These are phyloP conservation scores for Lepidocyrtinus sp. DNA, from an alignment of 2,888 invertebrate genomes.

Conservation along the genomic window DNA sequence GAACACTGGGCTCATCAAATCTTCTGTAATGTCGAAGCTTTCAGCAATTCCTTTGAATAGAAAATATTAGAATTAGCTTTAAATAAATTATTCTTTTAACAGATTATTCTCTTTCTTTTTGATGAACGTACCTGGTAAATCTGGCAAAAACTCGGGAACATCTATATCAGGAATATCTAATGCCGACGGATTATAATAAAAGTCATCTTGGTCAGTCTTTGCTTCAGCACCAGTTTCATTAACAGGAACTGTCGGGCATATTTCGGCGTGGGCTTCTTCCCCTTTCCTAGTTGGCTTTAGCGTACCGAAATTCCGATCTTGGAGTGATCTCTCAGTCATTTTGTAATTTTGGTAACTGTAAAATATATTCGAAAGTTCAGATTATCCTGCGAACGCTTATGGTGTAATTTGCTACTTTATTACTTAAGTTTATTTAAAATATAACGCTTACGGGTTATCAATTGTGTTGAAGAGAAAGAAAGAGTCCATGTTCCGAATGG, in stretches of 20 bases:
- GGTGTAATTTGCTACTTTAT: background rate
- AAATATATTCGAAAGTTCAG: constrained; percentile 1
- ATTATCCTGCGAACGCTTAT: background rate
- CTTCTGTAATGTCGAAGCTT: constrained; percentile 55
- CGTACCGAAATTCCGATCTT: constrained; percentile 49
- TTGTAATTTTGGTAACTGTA: constrained; percentile 64
- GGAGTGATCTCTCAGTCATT: constrained; percentile 52
- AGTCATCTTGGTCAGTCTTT: constrained; percentile 64
- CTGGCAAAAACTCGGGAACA: constrained; percentile 67
- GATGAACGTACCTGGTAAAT: constrained; percentile 66
- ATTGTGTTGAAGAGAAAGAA: constrained; percentile 68
- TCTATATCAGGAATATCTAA: constrained; percentile 68
- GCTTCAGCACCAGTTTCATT: constrained; percentile 29
- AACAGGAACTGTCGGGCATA: constrained; percentile 28
- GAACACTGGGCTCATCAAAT: constrained; percentile 30
- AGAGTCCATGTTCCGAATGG: constrained; percentile 63
- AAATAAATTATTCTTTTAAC: too few relatives aligned
- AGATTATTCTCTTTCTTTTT: too few relatives aligned
- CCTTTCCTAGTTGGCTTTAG: constrained; percentile 49
- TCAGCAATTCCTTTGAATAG: constrained; percentile 63
- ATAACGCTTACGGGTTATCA: constrained; percentile 67
- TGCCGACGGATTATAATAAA: constrained; percentile 68
- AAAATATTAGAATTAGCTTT: background rate
- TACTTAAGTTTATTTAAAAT: background rate
- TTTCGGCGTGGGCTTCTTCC: constrained; percentile 50